Percentiles rank a stretch among this genome's conserved stretches.
phyloP scores from a whole-genome alignment of 2,797 vertebrate genomes.

The Halcyon chelicuti region DNA sequence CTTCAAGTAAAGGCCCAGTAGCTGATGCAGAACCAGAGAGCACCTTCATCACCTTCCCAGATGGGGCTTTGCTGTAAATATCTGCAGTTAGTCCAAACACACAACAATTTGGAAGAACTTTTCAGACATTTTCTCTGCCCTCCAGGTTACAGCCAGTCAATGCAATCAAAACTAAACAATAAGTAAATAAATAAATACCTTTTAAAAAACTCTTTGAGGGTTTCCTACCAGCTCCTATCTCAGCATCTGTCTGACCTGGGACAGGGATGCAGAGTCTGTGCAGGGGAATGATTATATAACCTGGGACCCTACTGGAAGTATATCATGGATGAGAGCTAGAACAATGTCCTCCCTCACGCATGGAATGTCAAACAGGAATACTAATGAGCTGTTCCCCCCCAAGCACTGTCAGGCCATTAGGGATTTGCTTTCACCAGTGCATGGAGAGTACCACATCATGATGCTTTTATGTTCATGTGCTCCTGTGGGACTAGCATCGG shows the following conservation, averaged over 20 bases:
- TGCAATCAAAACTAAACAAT: neutral
- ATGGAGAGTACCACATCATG: fast-evolving
- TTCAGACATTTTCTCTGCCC: neutral
- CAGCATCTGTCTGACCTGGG: neutral
- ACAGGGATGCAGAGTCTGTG: neutral
- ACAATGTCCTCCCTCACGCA: neutral
- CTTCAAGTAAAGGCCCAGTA: neutral
- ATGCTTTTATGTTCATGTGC: neutral
- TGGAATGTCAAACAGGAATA: neutral
- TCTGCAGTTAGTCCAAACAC: neutral
- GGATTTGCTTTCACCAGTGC: neutral
- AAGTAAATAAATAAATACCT: neutral
- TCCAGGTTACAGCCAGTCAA: neutral
- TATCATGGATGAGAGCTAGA: neutral
- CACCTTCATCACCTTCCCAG: neutral
- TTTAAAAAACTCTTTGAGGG: neutral
- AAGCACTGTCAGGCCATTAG: neutral
- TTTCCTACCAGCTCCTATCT: neutral
- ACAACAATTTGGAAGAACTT: neutral
- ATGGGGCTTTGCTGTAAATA: neutral
- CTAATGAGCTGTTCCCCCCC: neutral
- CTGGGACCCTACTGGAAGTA: neutral
- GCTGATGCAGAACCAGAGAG: neutral
- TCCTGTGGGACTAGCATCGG: neutral
- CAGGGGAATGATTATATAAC: neutral